Percentiles rank a stretch among this genome's conserved stretches.
These are phyloP conservation scores for Puffinus mauretanicus DNA, from an alignment of 2,113 vertebrate genomes.

Conservation along the genomic window DNA sequence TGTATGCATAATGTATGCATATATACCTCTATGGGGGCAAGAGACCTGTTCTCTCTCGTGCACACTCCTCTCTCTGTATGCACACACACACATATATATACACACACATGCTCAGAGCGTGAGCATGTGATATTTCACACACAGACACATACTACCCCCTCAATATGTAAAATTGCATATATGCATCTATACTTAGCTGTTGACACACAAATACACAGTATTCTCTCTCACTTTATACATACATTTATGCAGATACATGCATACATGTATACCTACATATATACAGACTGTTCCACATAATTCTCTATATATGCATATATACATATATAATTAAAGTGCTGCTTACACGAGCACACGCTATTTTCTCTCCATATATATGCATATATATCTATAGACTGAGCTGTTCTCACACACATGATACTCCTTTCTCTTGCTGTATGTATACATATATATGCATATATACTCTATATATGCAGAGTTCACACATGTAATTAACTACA, in stretches of 20 bases:
- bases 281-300: not conserved
- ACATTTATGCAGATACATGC: too few relatives aligned
- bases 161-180: not conserved
- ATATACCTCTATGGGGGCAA: not conserved
- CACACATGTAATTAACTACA: not conserved
- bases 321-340: not conserved
- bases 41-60: too few relatives aligned
- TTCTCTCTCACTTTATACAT: not conserved
- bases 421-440: not conserved
- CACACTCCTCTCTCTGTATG: too few relatives aligned
- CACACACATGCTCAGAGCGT: fast-evolving
- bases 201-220: not conserved
- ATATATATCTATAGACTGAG: not conserved
- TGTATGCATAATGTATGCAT: not conserved
- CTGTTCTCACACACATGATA: not conserved
- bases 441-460: too few relatives aligned
- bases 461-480: too few relatives aligned
- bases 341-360: not conserved
- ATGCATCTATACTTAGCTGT: not conserved
- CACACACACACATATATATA: too few relatives aligned
- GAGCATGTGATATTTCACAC: too few relatives aligned
- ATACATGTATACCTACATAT: not conserved
- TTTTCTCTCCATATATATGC: not conserved
- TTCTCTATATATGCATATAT: not conserved
- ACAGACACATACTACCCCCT: not conserved